A percentile compares a stretch with the other conserved stretches of the same genome.
Conservation (phyloP, 2,888 invertebrate species). For the Caenorhabditis wallacei region DNA sequence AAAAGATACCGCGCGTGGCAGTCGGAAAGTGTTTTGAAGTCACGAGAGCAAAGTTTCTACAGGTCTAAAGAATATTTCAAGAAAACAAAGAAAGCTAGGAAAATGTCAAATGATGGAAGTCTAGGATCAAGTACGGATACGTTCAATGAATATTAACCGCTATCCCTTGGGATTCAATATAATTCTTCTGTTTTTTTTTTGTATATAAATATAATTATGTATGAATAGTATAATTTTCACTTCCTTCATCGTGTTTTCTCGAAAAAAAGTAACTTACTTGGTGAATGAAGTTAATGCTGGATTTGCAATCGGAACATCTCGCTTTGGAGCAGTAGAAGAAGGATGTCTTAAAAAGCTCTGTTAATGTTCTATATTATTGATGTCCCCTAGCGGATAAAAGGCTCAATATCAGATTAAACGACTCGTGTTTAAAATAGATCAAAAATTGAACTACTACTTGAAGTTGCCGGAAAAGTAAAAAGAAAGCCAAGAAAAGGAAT, state of each 20-base stretch:
- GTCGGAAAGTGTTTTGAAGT: constrained; percentile 42
- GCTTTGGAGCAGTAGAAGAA: constrained; percentile 47
- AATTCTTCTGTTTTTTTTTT: constrained; percentile 3
- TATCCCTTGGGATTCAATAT: too few species aligned
- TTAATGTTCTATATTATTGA: too few species aligned
- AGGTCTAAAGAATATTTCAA: background rate
- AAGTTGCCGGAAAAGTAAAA: too few species aligned
- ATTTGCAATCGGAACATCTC: constrained; percentile 12
- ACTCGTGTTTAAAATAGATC: too few species aligned
- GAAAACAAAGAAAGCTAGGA: background rate
- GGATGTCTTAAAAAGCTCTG: constrained; percentile 11
- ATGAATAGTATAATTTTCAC: background rate
- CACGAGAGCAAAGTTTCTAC: constrained; percentile 32
- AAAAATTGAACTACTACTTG: too few species aligned
- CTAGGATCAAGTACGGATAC: constrained; percentile 46
- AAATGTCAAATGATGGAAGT: constrained; percentile 26
- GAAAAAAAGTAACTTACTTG: constrained; percentile 51
- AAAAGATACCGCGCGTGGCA: constrained; percentile 50
- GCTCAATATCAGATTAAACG: too few species aligned
- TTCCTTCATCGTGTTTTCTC: background rate
- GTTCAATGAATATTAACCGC: constrained; percentile 44
- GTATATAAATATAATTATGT: background rate
- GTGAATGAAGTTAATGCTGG: constrained; percentile 28
- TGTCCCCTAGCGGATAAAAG: too few species aligned
- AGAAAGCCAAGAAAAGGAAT: too few species aligned